Conservation (phyloP, 2,113 vertebrate species). For the Paradisaea rubra region DNA sequence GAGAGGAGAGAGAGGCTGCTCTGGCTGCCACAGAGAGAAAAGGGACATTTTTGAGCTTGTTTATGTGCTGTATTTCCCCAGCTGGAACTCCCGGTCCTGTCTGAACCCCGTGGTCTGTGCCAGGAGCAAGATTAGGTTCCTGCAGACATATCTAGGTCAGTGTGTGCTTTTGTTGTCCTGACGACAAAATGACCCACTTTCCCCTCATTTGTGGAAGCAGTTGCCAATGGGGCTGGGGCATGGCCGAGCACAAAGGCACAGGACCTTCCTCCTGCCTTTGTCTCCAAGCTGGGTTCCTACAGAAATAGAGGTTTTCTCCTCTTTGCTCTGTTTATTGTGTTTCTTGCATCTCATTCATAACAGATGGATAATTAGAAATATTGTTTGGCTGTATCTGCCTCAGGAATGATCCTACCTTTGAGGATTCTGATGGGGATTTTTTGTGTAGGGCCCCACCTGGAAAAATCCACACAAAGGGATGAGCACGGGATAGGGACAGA, state of each 20-base stretch:
- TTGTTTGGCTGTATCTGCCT: neutral
- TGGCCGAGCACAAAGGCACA: neutral
- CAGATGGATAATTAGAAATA: neutral
- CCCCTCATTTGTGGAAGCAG: neutral
- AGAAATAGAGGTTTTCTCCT: neutral
- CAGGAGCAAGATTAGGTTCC: conserved; percentile 20
- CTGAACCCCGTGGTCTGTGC: neutral
- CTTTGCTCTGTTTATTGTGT: neutral
- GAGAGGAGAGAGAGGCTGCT: neutral
- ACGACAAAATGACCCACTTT: conserved; percentile 42
- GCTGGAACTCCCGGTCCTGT: neutral
- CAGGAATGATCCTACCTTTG: conserved; percentile 57
- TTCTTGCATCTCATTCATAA: neutral
- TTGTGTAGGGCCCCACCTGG: conserved; percentile 67
- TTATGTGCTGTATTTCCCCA: neutral
- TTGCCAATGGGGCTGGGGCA: neutral
- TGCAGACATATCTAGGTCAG: conserved; percentile 39
- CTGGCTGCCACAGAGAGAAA: neutral
- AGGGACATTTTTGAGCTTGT: neutral
- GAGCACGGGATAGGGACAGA: conserved; percentile 67
- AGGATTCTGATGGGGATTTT: conserved; percentile 60
- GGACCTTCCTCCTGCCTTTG: neutral
- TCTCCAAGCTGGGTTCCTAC: neutral
- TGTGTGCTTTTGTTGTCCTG: conserved; percentile 36
- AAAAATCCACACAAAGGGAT: conserved; percentile 75